These are phyloP conservation scores for Aporophyla nigra DNA, from an alignment of 2,888 invertebrate species.

Conservation along the genomic window DNA sequence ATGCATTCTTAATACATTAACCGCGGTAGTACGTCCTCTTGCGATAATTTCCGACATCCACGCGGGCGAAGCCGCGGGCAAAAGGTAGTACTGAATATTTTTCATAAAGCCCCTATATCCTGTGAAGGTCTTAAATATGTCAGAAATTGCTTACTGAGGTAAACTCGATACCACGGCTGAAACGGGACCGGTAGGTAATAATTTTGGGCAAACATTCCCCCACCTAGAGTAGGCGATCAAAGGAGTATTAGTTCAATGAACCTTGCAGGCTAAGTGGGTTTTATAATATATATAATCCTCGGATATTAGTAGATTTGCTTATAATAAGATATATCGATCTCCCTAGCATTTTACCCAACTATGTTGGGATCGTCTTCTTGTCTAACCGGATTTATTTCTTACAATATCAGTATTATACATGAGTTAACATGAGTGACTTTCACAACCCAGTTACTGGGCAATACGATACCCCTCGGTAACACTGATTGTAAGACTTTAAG, in stretches of 20 bases:
- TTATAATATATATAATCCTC: conserved; percentile 43
- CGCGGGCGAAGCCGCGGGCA: too few species aligned
- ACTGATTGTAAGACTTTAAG: too few species aligned
- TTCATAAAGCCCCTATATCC: conserved; percentile 21
- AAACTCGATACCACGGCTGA: conserved; percentile 43
- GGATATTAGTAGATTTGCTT: conserved; percentile 26
- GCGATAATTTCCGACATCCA: too few species aligned
- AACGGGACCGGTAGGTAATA: conserved; percentile 59
- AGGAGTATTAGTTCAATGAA: conserved; percentile 70
- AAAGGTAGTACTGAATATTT: conserved; percentile 32
- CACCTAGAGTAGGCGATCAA: conserved; percentile 68
- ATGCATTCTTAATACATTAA: too few species aligned
- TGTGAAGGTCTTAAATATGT: conserved; percentile 34
- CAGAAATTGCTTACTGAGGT: conserved; percentile 64
- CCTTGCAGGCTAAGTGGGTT: conserved; percentile 35
- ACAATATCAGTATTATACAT: too few species aligned
- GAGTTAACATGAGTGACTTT: too few species aligned
- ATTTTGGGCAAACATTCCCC: conserved; percentile 67
- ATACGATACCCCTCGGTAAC: too few species aligned
- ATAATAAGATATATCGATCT: background rate
- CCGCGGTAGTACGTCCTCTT: too few species aligned
- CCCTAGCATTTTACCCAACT: too few species aligned
- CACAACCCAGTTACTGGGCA: too few species aligned
- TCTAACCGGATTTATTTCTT: too few species aligned
- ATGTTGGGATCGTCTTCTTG: too few species aligned